Evolutionary conservation across 2,888 invertebrate genomes (phyloP), one percentile per base, ranked within the genome.

Genomic region (Melieria picta): DNA sequence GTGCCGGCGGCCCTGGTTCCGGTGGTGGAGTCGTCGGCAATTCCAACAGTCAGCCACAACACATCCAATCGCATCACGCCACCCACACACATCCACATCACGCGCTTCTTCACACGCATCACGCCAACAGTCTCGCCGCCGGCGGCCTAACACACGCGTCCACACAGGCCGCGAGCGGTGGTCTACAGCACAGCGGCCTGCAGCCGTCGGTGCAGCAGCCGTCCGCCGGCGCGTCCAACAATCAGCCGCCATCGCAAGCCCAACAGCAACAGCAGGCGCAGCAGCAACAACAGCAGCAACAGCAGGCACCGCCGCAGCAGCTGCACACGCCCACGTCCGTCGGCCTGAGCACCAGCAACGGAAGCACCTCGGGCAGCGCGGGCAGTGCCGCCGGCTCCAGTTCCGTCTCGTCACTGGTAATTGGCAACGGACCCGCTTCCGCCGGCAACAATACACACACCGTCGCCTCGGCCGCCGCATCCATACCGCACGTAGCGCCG

Each of bases 1-100:
- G 90, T 93, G 88, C 89, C 88, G 89, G 90, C 88, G 89, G 89
- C 89, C 86, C 86, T 89, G 88, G 89, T 87, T 88, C 88, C 88
- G 85, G 89, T 89, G 77, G 79, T 81, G 81, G 81, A 77, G 80
- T 81, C 79, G 82, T 81, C 79, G 84, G 79, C 83, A 78, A 77
- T 74, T 74, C 74, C 56, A 78, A 76, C 71, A 78, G 73, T 77
- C 72, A 72, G 13, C 70, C 64, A n/a, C 65, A 69, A 63, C 50
- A 70, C 30, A 66, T 46, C 43, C 47, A 50, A 10, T 72, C 66
- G 55, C 52, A 65, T 47, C 63, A 48, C 16, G 48, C 55, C 7
- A 69, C 68, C 43, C 76, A 76, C 7, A 74, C 69, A 45, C 69
- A 71, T 16, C 71, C 74, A 46, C 65, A 69, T 57, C 73, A 73